Percentiles rank a stretch among this genome's conserved stretches.
phyloP scores from a whole-genome alignment of 2,888 invertebrate species.

The Molanna angustata region DNA sequence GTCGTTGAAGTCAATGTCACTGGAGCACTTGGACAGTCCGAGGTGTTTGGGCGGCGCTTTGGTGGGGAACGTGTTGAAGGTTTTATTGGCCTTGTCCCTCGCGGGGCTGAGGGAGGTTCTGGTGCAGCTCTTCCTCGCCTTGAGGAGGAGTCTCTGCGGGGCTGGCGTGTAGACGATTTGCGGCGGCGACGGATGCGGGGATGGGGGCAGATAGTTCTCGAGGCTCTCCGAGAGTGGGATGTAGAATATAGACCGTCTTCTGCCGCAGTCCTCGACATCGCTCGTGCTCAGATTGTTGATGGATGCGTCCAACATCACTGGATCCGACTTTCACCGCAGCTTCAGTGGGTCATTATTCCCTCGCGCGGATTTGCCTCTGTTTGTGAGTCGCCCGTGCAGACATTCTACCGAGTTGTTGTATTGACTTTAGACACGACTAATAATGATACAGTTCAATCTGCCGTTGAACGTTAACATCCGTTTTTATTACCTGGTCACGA shows the following conservation, averaged over 20 bases:
- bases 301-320: constrained; percentile 43
- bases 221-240: constrained; percentile 65
- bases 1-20: constrained; percentile 30
- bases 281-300: constrained; percentile 39
- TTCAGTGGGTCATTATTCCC: constrained; percentile 48
- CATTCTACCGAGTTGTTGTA: no score
- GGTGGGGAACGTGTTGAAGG: constrained; percentile 30
- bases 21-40: constrained; percentile 30
- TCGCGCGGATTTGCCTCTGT: no score
- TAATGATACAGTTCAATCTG: no score
- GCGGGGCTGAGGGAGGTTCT: constrained; percentile 24
- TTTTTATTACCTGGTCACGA: no score
- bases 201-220: constrained; percentile 56
- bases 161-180: constrained; percentile 29
- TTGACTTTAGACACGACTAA: no score
- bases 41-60: constrained; percentile 29
- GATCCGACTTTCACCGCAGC: constrained; percentile 34
- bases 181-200: constrained; percentile 48
- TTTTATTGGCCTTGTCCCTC: constrained; percentile 24
- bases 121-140: constrained; percentile 28
- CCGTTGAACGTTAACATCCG: no score
- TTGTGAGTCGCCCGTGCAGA: no score
- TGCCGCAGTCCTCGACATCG: constrained; percentile 52
- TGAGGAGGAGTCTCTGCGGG: constrained; percentile 28
- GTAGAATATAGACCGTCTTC: constrained; percentile 72